A percentile compares a stretch with the other conserved stretches of the same genome.
Conservation (phyloP, 2,888 invertebrate species). For the Anorthoa munda region DNA sequence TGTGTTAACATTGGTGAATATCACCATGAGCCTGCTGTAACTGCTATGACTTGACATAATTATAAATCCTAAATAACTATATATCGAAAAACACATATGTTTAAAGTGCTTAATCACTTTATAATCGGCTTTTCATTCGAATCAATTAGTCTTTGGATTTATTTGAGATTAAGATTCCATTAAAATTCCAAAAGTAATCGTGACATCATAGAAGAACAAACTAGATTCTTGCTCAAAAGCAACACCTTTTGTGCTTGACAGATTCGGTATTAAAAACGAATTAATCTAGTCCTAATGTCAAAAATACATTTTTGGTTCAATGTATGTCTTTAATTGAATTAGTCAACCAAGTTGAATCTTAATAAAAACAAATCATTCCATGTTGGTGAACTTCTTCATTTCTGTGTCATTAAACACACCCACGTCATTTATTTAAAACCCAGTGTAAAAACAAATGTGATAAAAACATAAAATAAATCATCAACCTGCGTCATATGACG, state of each 20-base stretch:
- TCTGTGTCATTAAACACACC: too few species aligned
- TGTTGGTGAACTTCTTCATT: not conserved
- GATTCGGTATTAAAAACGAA: too few species aligned
- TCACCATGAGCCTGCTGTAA: too few species aligned
- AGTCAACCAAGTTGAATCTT: not conserved
- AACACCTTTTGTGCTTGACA: not conserved
- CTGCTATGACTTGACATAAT: too few species aligned
- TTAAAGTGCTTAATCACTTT: slow-evolving; percentile 5
- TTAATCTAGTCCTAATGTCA: not conserved
- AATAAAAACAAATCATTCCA: not conserved
- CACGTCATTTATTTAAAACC: too few species aligned
- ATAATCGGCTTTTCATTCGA: slow-evolving; percentile 19
- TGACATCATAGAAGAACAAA: not conserved
- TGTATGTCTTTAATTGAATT: not conserved
- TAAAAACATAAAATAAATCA: too few species aligned
- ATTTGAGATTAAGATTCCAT: not conserved
- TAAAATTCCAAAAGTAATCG: not conserved
- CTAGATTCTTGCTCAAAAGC: not conserved
- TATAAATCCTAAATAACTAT: too few species aligned
- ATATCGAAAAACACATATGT: too few species aligned
- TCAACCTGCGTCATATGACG: not conserved
- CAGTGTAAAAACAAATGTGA: too few species aligned
- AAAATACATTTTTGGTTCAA: not conserved
- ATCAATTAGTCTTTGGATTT: slow-evolving; percentile 8
- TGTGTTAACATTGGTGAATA: too few species aligned